These are phyloP conservation scores for Hoplostethus mediterraneus DNA, from an alignment of 2,797 vertebrate genomes.

Conservation along the genomic window DNA sequence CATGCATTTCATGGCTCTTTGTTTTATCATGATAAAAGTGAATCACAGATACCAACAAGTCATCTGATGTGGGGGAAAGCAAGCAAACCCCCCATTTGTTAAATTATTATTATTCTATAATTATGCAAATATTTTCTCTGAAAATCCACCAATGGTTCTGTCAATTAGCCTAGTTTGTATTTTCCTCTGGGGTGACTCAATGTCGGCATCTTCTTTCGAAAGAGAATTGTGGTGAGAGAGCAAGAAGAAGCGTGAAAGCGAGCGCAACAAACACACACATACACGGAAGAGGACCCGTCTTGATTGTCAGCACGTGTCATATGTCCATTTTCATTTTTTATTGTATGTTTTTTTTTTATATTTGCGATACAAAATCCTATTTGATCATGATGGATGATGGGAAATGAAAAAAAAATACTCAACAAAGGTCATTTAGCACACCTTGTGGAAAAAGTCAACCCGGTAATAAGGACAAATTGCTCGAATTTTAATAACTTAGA, in stretches of 20 bases:
- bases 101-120: too few species aligned
- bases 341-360: too few species aligned
- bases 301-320: too few species aligned
- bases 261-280: conserved; percentile 5
- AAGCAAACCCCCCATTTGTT: neutral
- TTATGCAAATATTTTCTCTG: neutral
- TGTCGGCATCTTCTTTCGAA: neutral
- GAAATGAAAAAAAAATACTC: neutral
- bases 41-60: conserved; percentile 21
- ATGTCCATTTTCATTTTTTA: too few species aligned
- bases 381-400: conserved; percentile 8
- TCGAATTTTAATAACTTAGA: conserved; percentile 31
- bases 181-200: conserved; percentile 6
- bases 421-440: conserved; percentile 28
- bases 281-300: neutral
- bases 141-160: neutral
- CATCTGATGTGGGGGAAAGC: neutral
- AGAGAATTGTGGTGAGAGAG: neutral
- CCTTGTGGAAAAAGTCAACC: too few species aligned
- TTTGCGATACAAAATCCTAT: too few species aligned
- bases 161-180: conserved; percentile 4
- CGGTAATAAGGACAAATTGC: too few species aligned
- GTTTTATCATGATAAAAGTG: conserved; percentile 21
- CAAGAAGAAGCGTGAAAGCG: neutral
- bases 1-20: conserved; percentile 6